Evolutionary conservation across 1,140 invertebrate species (phyloP).

Genomic region (Penaeus japonicus): DNA sequence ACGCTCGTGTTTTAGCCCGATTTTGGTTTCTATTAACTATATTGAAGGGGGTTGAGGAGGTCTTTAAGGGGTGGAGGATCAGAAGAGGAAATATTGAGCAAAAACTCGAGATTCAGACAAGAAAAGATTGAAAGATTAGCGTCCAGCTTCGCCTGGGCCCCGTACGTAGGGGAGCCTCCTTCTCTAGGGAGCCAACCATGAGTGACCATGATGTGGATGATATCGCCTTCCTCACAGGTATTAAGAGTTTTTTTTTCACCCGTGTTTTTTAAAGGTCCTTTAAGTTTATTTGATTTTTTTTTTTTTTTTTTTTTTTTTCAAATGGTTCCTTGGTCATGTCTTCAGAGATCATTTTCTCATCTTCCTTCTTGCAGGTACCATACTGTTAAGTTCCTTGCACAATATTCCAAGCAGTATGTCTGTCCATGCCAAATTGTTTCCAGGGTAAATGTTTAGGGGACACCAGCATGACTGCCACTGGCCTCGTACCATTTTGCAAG

Average conservation of each 20-base stretch:
- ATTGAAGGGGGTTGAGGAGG: neutral
- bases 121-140: constrained; percentile 31
- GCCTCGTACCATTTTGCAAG: too few relatives aligned
- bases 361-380: too few relatives aligned
- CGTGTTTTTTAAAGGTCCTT: too few relatives aligned
- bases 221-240: constrained; percentile 89
- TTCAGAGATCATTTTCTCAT: neutral
- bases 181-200: constrained; percentile 59
- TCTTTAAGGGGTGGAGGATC: neutral
- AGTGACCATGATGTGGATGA: constrained; percentile 90
- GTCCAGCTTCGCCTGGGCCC: constrained; percentile 42
- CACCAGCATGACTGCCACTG: too few relatives aligned
- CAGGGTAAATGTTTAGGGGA: too few relatives aligned
- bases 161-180: constrained; percentile 39
- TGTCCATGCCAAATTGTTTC: too few relatives aligned
- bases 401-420: too few relatives aligned
- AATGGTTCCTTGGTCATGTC: neutral
- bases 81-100: neutral
- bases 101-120: too few relatives aligned
- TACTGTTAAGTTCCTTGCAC: too few relatives aligned
- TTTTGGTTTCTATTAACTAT: too few relatives aligned
- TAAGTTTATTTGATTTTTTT: neutral
- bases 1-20: too few relatives aligned
- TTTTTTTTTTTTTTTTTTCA: too few relatives aligned
- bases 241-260: neutral